Evolutionary conservation across 1,140 invertebrate genomes (phyloP), one percentile per base, ranked within the genome.

Genomic region (Spodoptera frugiperda): DNA sequence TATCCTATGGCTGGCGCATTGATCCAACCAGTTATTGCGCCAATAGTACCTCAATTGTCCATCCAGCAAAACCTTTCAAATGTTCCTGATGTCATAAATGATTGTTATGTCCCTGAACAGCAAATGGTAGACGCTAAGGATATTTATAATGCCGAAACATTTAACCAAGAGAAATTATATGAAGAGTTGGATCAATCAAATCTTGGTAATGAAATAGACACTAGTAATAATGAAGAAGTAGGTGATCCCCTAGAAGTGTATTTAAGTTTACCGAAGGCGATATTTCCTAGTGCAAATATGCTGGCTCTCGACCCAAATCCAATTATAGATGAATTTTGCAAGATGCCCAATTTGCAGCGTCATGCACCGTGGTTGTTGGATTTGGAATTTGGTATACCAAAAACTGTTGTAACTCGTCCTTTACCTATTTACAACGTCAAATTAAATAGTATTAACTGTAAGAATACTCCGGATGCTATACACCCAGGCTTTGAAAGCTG

Each of bases 241-340:
- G 55, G 48, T 25, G 81, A 89, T 67, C 80, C 85, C n/a, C 21
- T 88, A 79, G 85, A 90, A 48, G 73, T 71, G 15, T 92, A 88
- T 55, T 76, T 92, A 48, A 81, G 63, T 6, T 80, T 91, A 30
- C 87, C 89, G 19, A 87, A 82, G 75, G 82, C 86, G 46, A 46
- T 89, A 19, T 92, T 92, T 82, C 89, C 88, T 14, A 51, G 77
- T 21, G 73, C 89, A 46, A 85, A 78, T 57, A 87, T 76, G 77
- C 46, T 87, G 1, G 10, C 73, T 33, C 25, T 91, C 3, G 85
- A 92, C 77, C 88, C 91, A 6, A 93, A 93, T 86, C 67, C 80
- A 6, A 76, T 93, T 5, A 91, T 93, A 79, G 88, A 93, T 82
- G 86, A 84, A 21, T 88, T 91, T 68, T 93, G 90, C 68, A 86